Evolutionary conservation across 2,797 vertebrate genomes (phyloP).

Genomic region (Pristis pectinata): DNA sequence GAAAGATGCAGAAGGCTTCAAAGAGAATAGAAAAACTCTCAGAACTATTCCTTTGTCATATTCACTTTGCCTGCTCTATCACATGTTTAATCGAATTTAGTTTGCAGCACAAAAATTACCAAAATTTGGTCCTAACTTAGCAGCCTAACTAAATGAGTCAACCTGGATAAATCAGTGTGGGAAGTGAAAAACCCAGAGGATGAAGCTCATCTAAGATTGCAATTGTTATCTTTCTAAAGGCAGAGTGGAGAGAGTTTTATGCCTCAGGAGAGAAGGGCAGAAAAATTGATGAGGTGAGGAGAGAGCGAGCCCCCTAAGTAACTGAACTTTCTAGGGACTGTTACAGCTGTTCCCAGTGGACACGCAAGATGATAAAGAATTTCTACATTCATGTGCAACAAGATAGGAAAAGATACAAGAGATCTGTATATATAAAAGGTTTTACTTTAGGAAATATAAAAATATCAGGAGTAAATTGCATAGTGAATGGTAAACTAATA

Average conservation of each 20-base stretch:
- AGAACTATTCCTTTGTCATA: too few species aligned
- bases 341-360: not conserved
- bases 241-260: not conserved
- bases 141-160: not conserved
- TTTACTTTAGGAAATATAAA: not conserved
- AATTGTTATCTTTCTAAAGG: not conserved
- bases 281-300: constrained; percentile 22
- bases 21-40: too few species aligned
- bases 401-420: not conserved
- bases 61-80: not conserved
- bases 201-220: not conserved
- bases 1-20: too few species aligned
- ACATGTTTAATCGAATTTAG: not conserved
- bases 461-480: not conserved
- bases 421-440: not conserved
- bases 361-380: not conserved
- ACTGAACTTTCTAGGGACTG: not conserved
- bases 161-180: not conserved
- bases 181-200: not conserved
- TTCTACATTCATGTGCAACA: not conserved
- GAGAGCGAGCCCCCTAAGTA: not conserved
- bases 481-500: not conserved
- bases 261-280: constrained; percentile 10
- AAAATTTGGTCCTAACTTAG: not conserved
- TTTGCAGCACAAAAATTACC: not conserved